phyloP scores from a whole-genome alignment of 2,113 vertebrate species.

The Hippocampus guttulatus region DNA sequence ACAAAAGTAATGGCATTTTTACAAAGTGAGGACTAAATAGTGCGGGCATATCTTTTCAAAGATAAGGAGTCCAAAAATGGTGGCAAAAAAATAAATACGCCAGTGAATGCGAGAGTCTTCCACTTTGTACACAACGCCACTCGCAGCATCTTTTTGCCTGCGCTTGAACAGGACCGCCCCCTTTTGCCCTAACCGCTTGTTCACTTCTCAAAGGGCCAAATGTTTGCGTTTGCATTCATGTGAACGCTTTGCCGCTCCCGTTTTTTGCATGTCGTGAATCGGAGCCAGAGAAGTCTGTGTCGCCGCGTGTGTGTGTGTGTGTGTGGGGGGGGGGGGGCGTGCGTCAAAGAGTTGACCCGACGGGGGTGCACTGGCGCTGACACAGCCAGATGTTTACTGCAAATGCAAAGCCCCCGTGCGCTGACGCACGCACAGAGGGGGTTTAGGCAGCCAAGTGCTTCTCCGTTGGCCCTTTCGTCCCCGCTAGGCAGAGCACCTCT shows the following conservation, averaged over 20 bases:
- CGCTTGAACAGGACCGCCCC: neutral
- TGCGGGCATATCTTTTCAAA: no score
- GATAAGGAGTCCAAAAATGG: neutral
- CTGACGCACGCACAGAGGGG: slow-evolving; percentile 48
- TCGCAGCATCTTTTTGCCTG: neutral
- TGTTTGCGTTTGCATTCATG: slow-evolving; percentile 6
- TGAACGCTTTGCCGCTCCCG: slow-evolving; percentile 6
- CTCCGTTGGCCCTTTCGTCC: slow-evolving; percentile 19
- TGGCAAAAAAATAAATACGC: neutral
- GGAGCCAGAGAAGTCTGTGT: neutral
- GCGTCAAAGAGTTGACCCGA: slow-evolving; percentile 21
- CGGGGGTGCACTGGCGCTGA: slow-evolving; percentile 64
- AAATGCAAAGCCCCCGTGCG: slow-evolving; percentile 58
- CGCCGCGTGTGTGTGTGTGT: slow-evolving; percentile 3
- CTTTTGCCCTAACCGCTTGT: slow-evolving; percentile 4
- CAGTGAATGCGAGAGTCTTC: no score
- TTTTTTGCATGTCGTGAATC: neutral
- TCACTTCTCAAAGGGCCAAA: slow-evolving; percentile 3
- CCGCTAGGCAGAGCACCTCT: slow-evolving; percentile 28
- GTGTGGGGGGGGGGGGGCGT: neutral
- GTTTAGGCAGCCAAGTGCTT: slow-evolving; percentile 51
- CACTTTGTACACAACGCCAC: neutral
- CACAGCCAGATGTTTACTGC: slow-evolving; percentile 67
- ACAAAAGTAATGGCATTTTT: no score
- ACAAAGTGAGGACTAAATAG: no score